Evolutionary conservation across 2,888 invertebrate genomes (phyloP), one percentile per base, ranked within the genome.

Genomic region (Silvanus unidentatus): DNA sequence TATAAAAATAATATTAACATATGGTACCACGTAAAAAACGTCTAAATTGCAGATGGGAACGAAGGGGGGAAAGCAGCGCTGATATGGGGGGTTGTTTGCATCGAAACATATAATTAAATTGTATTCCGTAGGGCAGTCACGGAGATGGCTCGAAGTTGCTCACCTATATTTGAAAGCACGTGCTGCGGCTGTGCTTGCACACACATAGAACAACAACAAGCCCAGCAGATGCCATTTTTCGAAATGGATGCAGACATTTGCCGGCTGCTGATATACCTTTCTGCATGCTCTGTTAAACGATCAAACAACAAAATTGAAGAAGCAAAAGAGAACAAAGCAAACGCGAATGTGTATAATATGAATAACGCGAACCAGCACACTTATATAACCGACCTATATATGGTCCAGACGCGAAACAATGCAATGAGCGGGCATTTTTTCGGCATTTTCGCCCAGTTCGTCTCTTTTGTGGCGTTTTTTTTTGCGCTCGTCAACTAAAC

Each of bases 371-470:
- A 22, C 3, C 22, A 8, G 43, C n/a, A n/a, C n/a, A 35, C 15
- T 42, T 42, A 49, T 40, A 50, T 49, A 50, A 40, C 40, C 44
- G 50, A 51, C 35, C 42, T 64, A 64, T 69, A 71, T 70, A 68
- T 62, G 67, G 66, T 66, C 67, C 69, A 70, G 69, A 69, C 69
- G 65, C 57, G 55, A 55, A 67, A 63, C 63, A 68, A 71, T 71
- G 69, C 65, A 52, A 59, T n/a, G n/a, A n/a, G n/a, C n/a, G n/a
- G n/a, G n/a, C n/a, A 54, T 53, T 57, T 57, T 57, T 55, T 51
- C 48, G 38, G n/a, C n/a, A 54, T 53, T 57, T 57, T 57, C 54
- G 50, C 48, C 37, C 47, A 55, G 44, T 13, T 53, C 45, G 39
- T 54, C 54, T 55, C 57, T 54, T 53, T 42, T 42, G 46, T 48